These are phyloP conservation scores for Dryocosmus kuriphilus DNA, from an alignment of 2,888 invertebrate genomes.

Conservation along the genomic window DNA sequence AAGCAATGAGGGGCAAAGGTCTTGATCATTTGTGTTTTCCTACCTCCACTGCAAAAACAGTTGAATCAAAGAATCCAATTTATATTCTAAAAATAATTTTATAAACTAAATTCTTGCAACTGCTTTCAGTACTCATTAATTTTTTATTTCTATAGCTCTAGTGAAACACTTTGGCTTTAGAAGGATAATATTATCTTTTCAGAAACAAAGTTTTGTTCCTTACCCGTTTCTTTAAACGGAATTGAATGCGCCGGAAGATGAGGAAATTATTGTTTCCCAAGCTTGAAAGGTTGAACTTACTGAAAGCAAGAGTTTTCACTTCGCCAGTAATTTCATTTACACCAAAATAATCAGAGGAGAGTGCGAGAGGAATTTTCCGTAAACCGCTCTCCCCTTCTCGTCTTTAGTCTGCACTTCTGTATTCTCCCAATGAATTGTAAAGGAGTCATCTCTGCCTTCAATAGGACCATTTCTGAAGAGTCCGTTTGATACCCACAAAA, in stretches of 20 bases:
- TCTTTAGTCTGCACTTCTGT: background rate
- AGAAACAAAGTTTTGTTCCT: slow-evolving; percentile 9
- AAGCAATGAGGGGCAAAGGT: slow-evolving; percentile 21
- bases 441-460: slow-evolving; percentile 1
- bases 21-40: slow-evolving; percentile 12
- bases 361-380: background rate
- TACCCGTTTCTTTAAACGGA: background rate
- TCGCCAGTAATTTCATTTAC: slow-evolving; percentile 22
- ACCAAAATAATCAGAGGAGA: background rate
- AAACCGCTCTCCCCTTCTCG: background rate
- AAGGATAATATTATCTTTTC: background rate
- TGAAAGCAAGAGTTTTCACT: background rate
- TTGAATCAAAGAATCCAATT: background rate
- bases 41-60: background rate
- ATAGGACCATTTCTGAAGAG: slow-evolving; percentile 12
- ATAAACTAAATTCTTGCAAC: background rate
- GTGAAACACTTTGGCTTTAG: background rate
- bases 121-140: background rate
- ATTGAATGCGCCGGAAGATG: background rate
- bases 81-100: background rate
- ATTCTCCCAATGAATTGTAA: slow-evolving; percentile 8
- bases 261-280: background rate
- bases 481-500: slow-evolving; percentile 45
- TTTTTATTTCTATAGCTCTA: background rate
- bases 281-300: background rate